These are phyloP conservation scores for Pachyseris speciosa DNA, from an alignment of 64 coral and sea anemone genomes.

Conservation along the genomic window DNA sequence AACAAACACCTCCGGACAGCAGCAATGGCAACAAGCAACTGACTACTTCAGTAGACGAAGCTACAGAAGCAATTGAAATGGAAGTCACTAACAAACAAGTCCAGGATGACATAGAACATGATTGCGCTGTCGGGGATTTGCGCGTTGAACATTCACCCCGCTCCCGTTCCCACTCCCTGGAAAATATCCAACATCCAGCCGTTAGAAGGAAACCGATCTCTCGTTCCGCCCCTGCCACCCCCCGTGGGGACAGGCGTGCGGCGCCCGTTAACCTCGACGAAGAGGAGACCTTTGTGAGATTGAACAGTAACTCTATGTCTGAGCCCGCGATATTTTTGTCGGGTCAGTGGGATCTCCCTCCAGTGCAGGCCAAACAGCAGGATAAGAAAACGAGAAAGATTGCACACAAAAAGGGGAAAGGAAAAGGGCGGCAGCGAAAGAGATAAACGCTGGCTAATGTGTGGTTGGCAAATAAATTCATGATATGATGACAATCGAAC, in stretches of 20 bases:
- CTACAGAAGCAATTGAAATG: slow-evolving; percentile 76
- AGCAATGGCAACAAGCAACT: not conserved
- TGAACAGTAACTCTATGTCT: slow-evolving; percentile 74
- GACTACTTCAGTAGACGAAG: slow-evolving; percentile 72
- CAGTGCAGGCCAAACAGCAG: not conserved
- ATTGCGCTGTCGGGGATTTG: slow-evolving; percentile 13
- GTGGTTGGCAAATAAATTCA: not conserved
- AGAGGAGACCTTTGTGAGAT: slow-evolving; percentile 43
- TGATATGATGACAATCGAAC: not conserved
- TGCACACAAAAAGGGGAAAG: not conserved
- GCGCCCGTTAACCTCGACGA: slow-evolving; percentile 51
- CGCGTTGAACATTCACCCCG: slow-evolving; percentile 30
- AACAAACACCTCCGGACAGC: slow-evolving; percentile 74
- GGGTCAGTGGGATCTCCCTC: not conserved
- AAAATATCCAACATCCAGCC: slow-evolving; percentile 52
- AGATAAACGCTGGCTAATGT: not conserved
- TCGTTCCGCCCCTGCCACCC: slow-evolving; percentile 82
- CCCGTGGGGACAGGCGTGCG: slow-evolving; percentile 77
- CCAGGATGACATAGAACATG: slow-evolving; percentile 14
- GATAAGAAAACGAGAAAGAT: slow-evolving; percentile 23
- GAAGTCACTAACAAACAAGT: slow-evolving; percentile 27
- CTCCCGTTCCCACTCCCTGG: slow-evolving; percentile 62
- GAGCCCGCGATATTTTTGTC: slow-evolving; percentile 75
- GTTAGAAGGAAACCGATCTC: slow-evolving; percentile 42
- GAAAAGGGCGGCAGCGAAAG: slow-evolving; percentile 16